These are phyloP conservation scores for Sardina pilchardus DNA, from an alignment of 2,113 vertebrate genomes.

Conservation along the genomic window DNA sequence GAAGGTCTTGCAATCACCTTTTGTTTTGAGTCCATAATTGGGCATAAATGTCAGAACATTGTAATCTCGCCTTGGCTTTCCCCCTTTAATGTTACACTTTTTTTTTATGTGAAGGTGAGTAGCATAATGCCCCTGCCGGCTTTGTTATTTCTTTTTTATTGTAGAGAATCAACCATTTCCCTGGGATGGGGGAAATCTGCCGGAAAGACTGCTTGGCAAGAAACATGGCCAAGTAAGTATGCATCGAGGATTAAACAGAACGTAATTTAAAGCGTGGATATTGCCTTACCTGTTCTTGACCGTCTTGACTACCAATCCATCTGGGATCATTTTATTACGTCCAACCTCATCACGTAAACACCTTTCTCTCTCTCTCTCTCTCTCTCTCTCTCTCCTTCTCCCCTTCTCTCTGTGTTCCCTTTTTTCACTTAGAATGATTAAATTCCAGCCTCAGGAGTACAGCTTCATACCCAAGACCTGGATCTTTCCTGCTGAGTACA, in stretches of 20 bases:
- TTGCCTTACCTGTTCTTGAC: slow-evolving; percentile 9
- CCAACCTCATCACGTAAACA: not conserved
- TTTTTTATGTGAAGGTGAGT: slow-evolving; percentile 69
- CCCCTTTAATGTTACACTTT: slow-evolving; percentile 71
- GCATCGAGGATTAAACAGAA: not conserved
- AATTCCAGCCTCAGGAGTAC: slow-evolving; percentile 92
- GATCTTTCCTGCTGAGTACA: slow-evolving; percentile 97
- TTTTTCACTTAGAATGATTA: slow-evolving; percentile 86
- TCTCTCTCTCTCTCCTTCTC: slow-evolving; percentile 17
- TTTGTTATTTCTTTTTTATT: slow-evolving; percentile 72
- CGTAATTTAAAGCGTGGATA: not conserved
- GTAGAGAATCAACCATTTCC: slow-evolving; percentile 99
- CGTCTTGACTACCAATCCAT: slow-evolving; percentile 5
- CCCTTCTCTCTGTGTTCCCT: not conserved
- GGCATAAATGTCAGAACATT: slow-evolving; percentile 81
- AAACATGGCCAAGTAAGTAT: slow-evolving; percentile 98
- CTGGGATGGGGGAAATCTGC: slow-evolving; percentile 99
- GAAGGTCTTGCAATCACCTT: slow-evolving; percentile 76
- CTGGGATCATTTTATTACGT: not conserved
- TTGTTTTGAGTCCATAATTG: slow-evolving; percentile 82
- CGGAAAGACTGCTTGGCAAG: slow-evolving; percentile 98
- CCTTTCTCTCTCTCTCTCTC: slow-evolving; percentile 34
- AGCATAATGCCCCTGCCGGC: slow-evolving; percentile 66
- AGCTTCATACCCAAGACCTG: slow-evolving; percentile 94
- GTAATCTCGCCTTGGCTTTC: slow-evolving; percentile 73